Evolutionary conservation across 2,888 invertebrate species (phyloP).

Genomic region (Tipula lateralis): DNA sequence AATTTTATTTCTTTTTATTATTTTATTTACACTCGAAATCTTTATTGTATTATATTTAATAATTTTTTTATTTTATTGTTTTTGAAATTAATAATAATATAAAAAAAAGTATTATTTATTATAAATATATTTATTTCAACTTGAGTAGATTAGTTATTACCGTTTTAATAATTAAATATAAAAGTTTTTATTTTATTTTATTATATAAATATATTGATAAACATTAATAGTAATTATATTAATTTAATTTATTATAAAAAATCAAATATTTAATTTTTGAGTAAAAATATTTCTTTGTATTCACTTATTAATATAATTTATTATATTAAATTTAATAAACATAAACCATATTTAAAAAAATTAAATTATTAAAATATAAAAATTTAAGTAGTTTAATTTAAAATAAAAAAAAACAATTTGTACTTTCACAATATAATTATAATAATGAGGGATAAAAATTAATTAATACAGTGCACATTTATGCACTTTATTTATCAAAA

Average conservation of each 20-base stretch:
- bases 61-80: background rate
- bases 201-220: background rate
- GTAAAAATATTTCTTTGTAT: background rate
- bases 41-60: background rate
- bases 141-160: background rate
- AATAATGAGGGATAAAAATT: background rate
- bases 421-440: constrained; percentile 19
- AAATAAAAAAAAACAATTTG: constrained; percentile 5
- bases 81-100: background rate
- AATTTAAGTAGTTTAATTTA: background rate
- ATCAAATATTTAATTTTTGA: background rate
- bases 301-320: background rate
- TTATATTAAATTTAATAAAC: background rate
- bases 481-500: background rate
- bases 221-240: background rate
- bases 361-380: background rate
- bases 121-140: background rate
- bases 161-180: background rate
- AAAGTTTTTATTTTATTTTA: background rate
- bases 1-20: background rate
- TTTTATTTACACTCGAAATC: constrained; percentile 14
- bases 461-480: background rate
- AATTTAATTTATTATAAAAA: background rate
- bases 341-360: background rate
- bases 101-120: background rate